Evolutionary conservation across 2,888 invertebrate species (phyloP).

Genomic region (Limnephilus marmoratus): DNA sequence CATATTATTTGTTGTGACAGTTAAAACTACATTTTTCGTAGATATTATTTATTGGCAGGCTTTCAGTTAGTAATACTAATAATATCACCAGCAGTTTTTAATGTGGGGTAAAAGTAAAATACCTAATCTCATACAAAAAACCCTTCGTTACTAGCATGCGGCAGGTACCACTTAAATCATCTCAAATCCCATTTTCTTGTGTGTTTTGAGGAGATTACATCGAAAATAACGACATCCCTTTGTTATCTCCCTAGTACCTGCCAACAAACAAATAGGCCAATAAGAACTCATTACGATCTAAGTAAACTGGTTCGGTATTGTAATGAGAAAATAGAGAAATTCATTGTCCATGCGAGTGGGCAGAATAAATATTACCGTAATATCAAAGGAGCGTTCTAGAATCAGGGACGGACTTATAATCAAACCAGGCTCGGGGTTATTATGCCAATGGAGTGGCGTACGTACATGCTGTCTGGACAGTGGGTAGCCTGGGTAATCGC

Average conservation of each 20-base stretch:
- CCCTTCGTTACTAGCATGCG: no score
- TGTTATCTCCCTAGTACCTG: neutral
- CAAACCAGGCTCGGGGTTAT: neutral
- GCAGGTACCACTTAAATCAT: no score
- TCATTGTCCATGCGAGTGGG: neutral
- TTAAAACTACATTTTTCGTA: no score
- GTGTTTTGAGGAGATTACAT: no score
- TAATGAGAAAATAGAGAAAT: constrained; percentile 2
- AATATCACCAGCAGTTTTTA: no score
- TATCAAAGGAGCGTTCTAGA: neutral
- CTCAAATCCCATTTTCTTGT: no score
- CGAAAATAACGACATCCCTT: no score
- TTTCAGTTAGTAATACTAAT: no score
- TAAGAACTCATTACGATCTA: neutral
- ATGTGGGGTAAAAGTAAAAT: no score
- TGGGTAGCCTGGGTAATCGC: neutral
- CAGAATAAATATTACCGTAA: neutral
- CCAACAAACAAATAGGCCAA: neutral
- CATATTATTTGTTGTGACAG: no score
- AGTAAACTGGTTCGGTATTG: neutral
- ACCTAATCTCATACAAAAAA: no score
- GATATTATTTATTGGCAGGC: no score
- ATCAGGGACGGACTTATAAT: neutral
- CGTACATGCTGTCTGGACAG: neutral
- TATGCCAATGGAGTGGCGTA: neutral